phyloP scores from a whole-genome alignment of 2,113 vertebrate species.

The Corydoras sp. region DNA sequence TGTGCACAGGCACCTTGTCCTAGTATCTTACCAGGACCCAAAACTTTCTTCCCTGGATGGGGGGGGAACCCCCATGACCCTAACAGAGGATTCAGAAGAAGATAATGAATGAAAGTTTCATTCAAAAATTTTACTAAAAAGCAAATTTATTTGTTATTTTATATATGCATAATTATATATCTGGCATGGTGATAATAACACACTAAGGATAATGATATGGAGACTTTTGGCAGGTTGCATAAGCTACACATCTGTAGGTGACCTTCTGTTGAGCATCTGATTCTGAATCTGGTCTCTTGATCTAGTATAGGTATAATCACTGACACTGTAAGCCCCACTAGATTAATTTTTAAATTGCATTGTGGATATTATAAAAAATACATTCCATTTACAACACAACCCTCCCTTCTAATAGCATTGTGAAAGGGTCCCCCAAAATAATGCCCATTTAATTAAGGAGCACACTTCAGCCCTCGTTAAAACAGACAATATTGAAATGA shows the following conservation, averaged over 20 bases:
- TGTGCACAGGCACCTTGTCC: too few relatives aligned
- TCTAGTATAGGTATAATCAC: constrained; percentile 15
- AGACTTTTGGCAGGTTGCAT: background rate
- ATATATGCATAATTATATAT: too few relatives aligned
- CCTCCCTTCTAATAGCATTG: constrained; percentile 44
- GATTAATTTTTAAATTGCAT: constrained; percentile 58
- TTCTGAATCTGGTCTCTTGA: constrained; percentile 5
- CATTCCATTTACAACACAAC: constrained; percentile 42
- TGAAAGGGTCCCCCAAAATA: constrained; percentile 39
- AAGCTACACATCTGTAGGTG: background rate
- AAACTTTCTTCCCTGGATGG: too few relatives aligned
- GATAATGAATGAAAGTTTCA: too few relatives aligned
- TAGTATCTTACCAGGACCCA: too few relatives aligned
- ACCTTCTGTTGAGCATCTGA: constrained; percentile 4
- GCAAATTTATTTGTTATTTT: too few relatives aligned
- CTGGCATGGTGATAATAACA: background rate
- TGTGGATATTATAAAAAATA: constrained; percentile 62
- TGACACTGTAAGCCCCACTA: constrained; percentile 49
- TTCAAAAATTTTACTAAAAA: too few relatives aligned
- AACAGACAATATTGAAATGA: constrained; percentile 68
- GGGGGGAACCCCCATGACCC: too few relatives aligned
- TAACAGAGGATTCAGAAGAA: too few relatives aligned
- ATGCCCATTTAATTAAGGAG: constrained; percentile 64
- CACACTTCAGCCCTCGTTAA: constrained; percentile 46
- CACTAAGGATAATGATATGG: background rate